Evolutionary conservation across 1,140 invertebrate genomes (phyloP), one percentile per base, ranked within the genome.

Genomic region (Papilio polytes): DNA sequence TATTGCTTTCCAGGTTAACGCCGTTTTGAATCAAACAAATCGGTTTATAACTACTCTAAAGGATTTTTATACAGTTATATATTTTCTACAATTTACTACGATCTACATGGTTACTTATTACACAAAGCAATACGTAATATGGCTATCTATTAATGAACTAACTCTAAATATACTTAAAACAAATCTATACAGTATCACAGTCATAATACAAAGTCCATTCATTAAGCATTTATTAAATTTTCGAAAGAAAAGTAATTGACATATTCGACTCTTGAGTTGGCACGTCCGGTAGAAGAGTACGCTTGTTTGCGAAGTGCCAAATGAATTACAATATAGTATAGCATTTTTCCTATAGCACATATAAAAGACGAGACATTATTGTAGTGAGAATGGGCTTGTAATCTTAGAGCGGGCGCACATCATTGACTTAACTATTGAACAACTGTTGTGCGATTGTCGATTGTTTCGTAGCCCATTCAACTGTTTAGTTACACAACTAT

Each of bases 111-210:
- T 78, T 78, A 78, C 66, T 78, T 26, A 53, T 77, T 78, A 78
- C 31, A 63, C 3, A 77, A 78, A 78, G 76, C 76, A 63, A 63
- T 78, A 78, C 13, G 80, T 76, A 72, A 84, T 81, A 81, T 85
- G 84, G 81, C 73, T 82, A 80, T 63, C n/a, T 78, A 48, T n/a
- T 63, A 18, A 78, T 63, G 15, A 66, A 26, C 8, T 63, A 44
- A 44, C 78, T 51, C 59, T 73, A 82, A 80, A 83, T 51, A 56
- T 76, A 56, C 77, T 80, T 81, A 83, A 59, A 80, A 78, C 79
- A 77, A 53, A 18, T 56, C 6, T 80, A 51, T 82, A 87, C 81
- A 88, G 87, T 90, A 90, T 90, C 88, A 90, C 89, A 90, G 89
- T 87, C 85, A 87, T 74, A 81, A 84, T 83, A 85, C 81, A 81